These are phyloP conservation scores for Pterocles burchelli DNA, from an alignment of 2,113 vertebrate genomes.

Conservation along the genomic window DNA sequence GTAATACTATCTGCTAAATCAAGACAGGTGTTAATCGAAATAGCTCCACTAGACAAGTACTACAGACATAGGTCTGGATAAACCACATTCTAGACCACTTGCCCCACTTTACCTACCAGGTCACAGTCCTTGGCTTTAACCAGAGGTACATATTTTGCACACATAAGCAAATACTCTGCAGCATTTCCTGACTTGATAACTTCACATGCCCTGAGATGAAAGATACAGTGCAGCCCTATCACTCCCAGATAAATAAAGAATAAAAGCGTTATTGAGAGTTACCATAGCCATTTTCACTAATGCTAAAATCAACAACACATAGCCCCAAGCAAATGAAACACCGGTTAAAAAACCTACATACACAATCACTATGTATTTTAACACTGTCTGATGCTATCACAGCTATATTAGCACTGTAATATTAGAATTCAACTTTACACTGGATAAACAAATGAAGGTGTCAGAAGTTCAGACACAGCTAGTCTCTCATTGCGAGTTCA, in stretches of 20 bases:
- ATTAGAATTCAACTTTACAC: constrained; percentile 30
- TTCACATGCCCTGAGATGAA: not conserved
- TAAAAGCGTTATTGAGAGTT: not conserved
- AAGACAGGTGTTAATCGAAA: not conserved
- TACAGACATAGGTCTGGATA: not conserved
- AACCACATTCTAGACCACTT: not conserved
- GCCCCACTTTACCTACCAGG: not conserved
- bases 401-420: not conserved
- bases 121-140: not conserved
- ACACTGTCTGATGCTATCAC: constrained; percentile 19
- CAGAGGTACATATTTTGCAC: not conserved
- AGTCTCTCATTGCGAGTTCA: constrained; percentile 13
- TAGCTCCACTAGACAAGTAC: not conserved
- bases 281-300: constrained; percentile 13
- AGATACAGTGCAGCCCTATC: not conserved
- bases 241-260: not conserved
- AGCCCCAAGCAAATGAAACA: not conserved
- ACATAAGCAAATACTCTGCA: not conserved
- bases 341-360: not conserved
- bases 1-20: not conserved
- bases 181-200: not conserved
- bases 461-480: constrained; percentile 36
- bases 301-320: constrained; percentile 22
- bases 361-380: not conserved
- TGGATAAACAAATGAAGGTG: constrained; percentile 49